These are phyloP conservation scores for Tribolium castaneum DNA, from an alignment of 1,140 invertebrate genomes.

Conservation along the genomic window DNA sequence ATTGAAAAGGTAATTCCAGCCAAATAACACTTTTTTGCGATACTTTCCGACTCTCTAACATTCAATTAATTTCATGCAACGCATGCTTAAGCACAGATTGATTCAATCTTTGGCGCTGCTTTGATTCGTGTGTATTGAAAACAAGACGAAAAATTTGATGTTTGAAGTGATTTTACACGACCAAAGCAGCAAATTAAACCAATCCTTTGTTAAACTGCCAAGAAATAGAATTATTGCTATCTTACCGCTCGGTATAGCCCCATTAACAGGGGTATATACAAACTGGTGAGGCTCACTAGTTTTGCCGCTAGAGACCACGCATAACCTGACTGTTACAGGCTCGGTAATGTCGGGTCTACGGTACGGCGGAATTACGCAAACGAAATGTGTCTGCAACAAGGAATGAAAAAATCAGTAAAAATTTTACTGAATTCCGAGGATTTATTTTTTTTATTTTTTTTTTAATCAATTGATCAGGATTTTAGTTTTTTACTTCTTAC, in stretches of 20 bases:
- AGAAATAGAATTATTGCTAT: slow-evolving; percentile 56
- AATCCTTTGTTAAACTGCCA: slow-evolving; percentile 53
- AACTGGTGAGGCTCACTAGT: slow-evolving; percentile 89
- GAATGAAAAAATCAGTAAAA: background rate
- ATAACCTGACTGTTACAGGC: slow-evolving; percentile 79
- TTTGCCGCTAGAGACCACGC: slow-evolving; percentile 88
- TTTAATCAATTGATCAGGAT: too few relatives aligned
- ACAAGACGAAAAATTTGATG: background rate
- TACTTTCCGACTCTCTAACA: slow-evolving; percentile 41
- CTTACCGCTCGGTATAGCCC: slow-evolving; percentile 63
- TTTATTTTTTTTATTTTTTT: too few relatives aligned
- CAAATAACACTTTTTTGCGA: slow-evolving; percentile 13
- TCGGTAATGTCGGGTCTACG: slow-evolving; percentile 72
- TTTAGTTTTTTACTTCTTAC: too few relatives aligned
- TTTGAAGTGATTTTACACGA: slow-evolving; percentile 32
- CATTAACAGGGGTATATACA: slow-evolving; percentile 77
- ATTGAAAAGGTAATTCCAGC: background rate
- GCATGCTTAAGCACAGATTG: slow-evolving; percentile 54
- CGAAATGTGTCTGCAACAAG: slow-evolving; percentile 86
- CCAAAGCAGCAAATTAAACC: slow-evolving; percentile 60
- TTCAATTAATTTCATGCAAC: slow-evolving; percentile 52
- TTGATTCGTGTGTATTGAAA: slow-evolving; percentile 9
- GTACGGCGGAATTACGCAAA: slow-evolving; percentile 90
- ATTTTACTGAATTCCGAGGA: too few relatives aligned
- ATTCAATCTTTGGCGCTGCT: slow-evolving; percentile 48